phyloP scores from a whole-genome alignment of 2,797 vertebrate genomes.

The Macropodus opercularis region DNA sequence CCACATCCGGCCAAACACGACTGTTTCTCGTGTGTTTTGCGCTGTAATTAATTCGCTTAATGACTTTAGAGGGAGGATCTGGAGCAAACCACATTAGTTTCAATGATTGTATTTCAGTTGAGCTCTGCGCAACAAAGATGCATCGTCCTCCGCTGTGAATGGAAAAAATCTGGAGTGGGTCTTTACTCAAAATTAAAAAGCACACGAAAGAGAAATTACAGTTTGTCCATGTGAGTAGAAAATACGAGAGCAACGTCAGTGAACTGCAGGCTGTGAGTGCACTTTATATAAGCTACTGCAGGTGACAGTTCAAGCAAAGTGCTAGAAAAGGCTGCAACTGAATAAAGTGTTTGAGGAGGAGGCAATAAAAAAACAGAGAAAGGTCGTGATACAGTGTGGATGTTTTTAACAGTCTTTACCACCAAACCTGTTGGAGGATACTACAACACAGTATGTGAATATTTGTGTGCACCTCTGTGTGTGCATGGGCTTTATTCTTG shows the following conservation, averaged over 20 bases:
- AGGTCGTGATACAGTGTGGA: slow-evolving; percentile 13
- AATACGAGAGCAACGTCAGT: slow-evolving; percentile 26
- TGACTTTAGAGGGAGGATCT: slow-evolving; percentile 19
- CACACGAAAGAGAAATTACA: slow-evolving; percentile 39
- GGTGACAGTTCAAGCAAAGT: slow-evolving; percentile 48
- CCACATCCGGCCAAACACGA: slow-evolving; percentile 24
- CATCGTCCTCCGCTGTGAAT: slow-evolving; percentile 23
- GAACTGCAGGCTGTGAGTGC: slow-evolving; percentile 33
- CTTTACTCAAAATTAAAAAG: slow-evolving; percentile 29
- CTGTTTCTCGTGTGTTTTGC: slow-evolving; percentile 2
- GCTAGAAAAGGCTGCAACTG: slow-evolving; percentile 39
- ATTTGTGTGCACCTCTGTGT: slow-evolving; percentile 3
- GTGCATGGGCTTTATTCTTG: not conserved
- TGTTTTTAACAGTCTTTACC: slow-evolving; percentile 19
- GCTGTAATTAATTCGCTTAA: slow-evolving; percentile 4
- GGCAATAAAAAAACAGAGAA: slow-evolving; percentile 32
- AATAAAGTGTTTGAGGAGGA: slow-evolving; percentile 52
- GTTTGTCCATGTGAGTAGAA: slow-evolving; percentile 35
- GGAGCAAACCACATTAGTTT: slow-evolving; percentile 17
- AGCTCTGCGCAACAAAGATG: slow-evolving; percentile 29
- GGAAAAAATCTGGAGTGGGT: slow-evolving; percentile 16
- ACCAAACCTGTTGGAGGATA: not conserved
- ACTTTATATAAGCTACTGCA: slow-evolving; percentile 45
- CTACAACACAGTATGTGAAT: slow-evolving; percentile 6
- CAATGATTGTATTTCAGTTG: slow-evolving; percentile 27